Evolutionary conservation across 2,888 invertebrate species (phyloP).

Genomic region (Gasteruption jaculator): DNA sequence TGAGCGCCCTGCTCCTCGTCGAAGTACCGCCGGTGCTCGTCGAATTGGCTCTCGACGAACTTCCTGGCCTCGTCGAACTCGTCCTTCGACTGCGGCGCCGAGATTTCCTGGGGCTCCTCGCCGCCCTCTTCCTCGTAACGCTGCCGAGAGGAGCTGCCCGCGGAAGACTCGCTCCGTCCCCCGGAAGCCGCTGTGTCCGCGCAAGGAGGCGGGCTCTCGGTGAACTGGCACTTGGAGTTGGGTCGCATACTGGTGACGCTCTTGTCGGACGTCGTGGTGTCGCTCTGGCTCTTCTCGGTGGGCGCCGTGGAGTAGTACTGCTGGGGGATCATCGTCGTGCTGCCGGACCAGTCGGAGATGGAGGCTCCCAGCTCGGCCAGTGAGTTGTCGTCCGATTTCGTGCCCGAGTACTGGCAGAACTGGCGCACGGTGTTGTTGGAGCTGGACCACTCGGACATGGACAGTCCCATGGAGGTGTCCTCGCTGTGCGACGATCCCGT

Average conservation of each 20-base stretch:
- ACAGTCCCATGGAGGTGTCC: constrained; percentile 80
- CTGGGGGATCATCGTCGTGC: constrained; percentile 69
- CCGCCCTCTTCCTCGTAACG: constrained; percentile 17
- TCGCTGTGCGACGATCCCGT: constrained; percentile 82
- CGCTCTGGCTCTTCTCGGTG: constrained; percentile 46
- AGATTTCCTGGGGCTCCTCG: constrained; percentile 9
- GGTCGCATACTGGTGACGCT: constrained; percentile 45
- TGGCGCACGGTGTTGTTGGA: constrained; percentile 81
- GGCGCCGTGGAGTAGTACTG: constrained; percentile 35
- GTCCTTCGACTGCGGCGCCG: constrained; percentile 21
- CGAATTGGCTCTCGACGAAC: constrained; percentile 44
- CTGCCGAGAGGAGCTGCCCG: constrained; percentile 12
- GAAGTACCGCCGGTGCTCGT: constrained; percentile 36
- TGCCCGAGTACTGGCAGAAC: constrained; percentile 61
- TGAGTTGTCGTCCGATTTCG: constrained; percentile 77
- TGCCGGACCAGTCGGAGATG: constrained; percentile 80
- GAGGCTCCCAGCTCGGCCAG: constrained; percentile 71
- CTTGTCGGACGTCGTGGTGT: constrained; percentile 46
- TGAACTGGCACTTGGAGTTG: constrained; percentile 41
- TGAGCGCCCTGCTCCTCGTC: constrained; percentile 25
- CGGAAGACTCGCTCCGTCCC: constrained; percentile 5
- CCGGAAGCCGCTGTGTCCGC: constrained; percentile 10
- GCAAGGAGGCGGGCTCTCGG: constrained; percentile 21
- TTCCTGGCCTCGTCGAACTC: constrained; percentile 41
- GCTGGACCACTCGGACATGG: constrained; percentile 84